A percentile compares a stretch with the other conserved stretches of the same genome.
Evolutionary conservation across 2,113 vertebrate genomes (phyloP).

Genomic region (Mormyrus iriodes): DNA sequence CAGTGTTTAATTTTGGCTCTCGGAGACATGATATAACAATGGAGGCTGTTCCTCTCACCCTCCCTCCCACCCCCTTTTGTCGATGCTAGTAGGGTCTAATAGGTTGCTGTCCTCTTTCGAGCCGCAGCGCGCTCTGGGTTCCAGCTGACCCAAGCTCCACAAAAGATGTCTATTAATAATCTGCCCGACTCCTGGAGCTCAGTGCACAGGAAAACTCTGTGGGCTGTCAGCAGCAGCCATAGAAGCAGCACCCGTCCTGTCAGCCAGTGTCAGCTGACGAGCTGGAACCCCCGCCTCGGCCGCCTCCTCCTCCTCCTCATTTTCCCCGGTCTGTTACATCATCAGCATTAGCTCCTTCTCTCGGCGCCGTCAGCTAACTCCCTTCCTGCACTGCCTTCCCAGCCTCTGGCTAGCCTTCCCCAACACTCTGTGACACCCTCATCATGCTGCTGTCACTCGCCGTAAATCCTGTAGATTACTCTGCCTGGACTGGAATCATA

Average conservation of each 20-base stretch:
- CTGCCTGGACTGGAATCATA: neutral
- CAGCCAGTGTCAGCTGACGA: neutral
- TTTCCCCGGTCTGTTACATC: neutral
- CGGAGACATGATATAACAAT: neutral
- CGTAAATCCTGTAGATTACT: neutral
- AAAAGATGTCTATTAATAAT: neutral
- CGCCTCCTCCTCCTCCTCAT: neutral
- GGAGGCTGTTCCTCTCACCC: neutral
- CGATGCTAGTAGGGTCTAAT: neutral
- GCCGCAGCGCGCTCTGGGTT: neutral
- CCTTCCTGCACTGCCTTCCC: neutral
- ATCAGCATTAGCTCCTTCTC: neutral
- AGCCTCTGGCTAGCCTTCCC: neutral
- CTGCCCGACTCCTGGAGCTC: neutral
- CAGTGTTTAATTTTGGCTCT: neutral
- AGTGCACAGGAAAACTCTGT: neutral
- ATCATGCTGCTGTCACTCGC: neutral
- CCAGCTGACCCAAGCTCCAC: neutral
- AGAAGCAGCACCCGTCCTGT: neutral
- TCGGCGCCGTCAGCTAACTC: neutral
- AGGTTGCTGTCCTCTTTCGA: neutral
- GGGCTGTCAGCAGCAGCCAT: neutral
- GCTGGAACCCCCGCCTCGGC: neutral
- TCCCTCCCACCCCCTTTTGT: neutral
- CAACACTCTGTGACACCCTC: neutral